Conservation (phyloP, 2,113 vertebrate species). For the Thunnus maccoyii region DNA sequence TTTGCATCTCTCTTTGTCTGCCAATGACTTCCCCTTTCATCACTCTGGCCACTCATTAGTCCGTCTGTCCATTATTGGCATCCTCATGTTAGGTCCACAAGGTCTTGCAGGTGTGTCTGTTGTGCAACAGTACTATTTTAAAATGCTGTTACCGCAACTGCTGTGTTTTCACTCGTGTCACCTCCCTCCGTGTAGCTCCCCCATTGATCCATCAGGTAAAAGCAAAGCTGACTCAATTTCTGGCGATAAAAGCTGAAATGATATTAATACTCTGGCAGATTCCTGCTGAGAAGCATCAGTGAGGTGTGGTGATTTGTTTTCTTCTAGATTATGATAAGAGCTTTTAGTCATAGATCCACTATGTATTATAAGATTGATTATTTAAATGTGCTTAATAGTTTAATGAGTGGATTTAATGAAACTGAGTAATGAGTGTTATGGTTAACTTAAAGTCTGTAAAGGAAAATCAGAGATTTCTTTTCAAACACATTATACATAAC, state of each 20-base stretch:
- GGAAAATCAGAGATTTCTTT: too few species aligned
- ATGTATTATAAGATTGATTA: too few species aligned
- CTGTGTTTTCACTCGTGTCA: slow-evolving; percentile 28
- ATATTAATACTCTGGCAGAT: neutral
- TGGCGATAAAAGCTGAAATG: slow-evolving; percentile 14
- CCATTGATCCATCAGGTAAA: slow-evolving; percentile 18
- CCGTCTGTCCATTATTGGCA: neutral
- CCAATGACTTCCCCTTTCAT: neutral
- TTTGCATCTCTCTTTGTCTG: neutral
- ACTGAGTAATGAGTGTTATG: too few species aligned
- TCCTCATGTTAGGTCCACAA: slow-evolving; percentile 35
- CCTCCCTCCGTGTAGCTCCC: slow-evolving; percentile 45
- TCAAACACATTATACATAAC: too few species aligned
- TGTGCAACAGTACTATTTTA: slow-evolving; percentile 68
- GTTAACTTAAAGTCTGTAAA: too few species aligned
- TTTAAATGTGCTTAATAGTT: too few species aligned
- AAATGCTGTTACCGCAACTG: slow-evolving; percentile 60
- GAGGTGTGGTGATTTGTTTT: slow-evolving; percentile 6
- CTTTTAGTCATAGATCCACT: neutral
- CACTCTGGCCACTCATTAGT: slow-evolving; percentile 10
- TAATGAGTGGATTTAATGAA: too few species aligned
- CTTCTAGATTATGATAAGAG: neutral
- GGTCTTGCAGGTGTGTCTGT: slow-evolving; percentile 39
- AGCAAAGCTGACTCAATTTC: slow-evolving; percentile 14
- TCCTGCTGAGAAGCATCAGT: slow-evolving; percentile 24